Evolutionary conservation across 1,140 invertebrate species (phyloP), one percentile per base, ranked within the genome.

Genomic region (Trichonephila inaurata): DNA sequence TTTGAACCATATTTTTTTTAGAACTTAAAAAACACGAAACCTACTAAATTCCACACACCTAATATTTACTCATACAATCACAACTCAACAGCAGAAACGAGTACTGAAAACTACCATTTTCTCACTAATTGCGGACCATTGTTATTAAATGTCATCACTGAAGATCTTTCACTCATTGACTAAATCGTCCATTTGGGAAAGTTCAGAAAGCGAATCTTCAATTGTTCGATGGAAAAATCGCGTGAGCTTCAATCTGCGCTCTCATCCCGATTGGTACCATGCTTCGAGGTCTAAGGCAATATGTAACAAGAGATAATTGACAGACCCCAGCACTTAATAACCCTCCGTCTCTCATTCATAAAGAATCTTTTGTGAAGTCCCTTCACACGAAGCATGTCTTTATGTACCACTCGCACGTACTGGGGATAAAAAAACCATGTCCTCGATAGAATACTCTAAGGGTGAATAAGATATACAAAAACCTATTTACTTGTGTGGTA

Each of bases 401-500:
- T 85, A 60, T 85, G 58, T 24, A 44, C 44, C 21, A 58, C 44
- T 58, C 82, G 58, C 51, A 51, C 44, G 24, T 24, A 19, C 5
- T 16, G 21, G 82, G n/a, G 44, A 60, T 51, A 85, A 21, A 60
- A 85, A 85, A 85, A 21, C 8, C 82, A 60, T 85, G 21, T 24
- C n/a, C 82, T n/a, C 83, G 83, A 85, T 60, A 77, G 16, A 33
- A 19, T 24, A 60, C 44, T 24, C 40, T 58, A 28, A 21, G 61
- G 40, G 86, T 88, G 86, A 88, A 62, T 88, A 88, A 88, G 60
- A 40, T 64, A 64, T 64, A 64, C 24, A 64, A 64, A 64, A 40
- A 62, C 86, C 86, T 88, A 88, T 88, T 88, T 88, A 88, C 83
- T 85, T 85, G 83, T 88, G 21, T 14, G 60, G 82, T 66, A 62